phyloP scores from a whole-genome alignment of 2,113 vertebrate species.

The Dinomys branickii region DNA sequence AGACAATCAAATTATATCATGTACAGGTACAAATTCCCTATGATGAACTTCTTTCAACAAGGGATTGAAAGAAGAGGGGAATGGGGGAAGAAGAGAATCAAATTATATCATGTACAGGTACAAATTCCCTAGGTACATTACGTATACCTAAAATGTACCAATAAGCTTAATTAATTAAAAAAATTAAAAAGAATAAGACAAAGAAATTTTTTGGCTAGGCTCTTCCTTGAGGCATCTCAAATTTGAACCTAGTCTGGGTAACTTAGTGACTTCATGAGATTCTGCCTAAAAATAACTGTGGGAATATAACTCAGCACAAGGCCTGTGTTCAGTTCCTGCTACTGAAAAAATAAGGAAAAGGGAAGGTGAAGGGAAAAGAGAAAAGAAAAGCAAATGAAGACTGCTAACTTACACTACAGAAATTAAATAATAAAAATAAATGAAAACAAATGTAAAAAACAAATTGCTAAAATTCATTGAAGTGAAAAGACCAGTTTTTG shows the following conservation, averaged over 20 bases:
- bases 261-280: not conserved
- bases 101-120: too few species aligned
- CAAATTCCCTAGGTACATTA: too few species aligned
- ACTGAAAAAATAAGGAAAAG: not conserved
- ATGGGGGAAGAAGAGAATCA: too few species aligned
- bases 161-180: too few species aligned
- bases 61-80: too few species aligned
- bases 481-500: not conserved
- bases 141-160: too few species aligned
- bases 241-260: not conserved
- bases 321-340: not conserved
- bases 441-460: not conserved
- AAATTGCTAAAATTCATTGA: slow-evolving; percentile 42
- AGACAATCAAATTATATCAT: too few species aligned
- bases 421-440: not conserved
- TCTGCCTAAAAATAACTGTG: not conserved
- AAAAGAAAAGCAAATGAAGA: not conserved
- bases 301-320: not conserved
- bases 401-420: not conserved
- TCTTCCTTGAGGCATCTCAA: not conserved
- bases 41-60: too few species aligned
- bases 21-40: too few species aligned
- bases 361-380: not conserved
- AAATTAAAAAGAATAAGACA: not conserved
- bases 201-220: not conserved